Percentiles rank a stretch among this genome's conserved stretches.
Conservation (phyloP, 2,113 vertebrate species). For the Procavia capensis region DNA sequence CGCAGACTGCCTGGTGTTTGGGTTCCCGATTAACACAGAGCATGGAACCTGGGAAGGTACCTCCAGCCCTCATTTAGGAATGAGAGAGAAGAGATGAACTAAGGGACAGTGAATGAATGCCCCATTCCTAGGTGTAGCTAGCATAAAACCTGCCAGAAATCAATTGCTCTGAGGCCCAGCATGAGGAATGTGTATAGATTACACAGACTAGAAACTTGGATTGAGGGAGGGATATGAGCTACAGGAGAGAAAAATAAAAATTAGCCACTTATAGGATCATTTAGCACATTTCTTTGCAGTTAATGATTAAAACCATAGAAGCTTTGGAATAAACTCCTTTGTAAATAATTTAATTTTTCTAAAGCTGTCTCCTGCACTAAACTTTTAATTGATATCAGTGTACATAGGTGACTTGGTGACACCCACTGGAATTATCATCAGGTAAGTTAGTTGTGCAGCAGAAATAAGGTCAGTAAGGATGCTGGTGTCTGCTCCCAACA, state of each 20-base stretch:
- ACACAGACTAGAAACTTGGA: background rate
- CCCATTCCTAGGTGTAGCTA: background rate
- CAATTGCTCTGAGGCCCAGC: background rate
- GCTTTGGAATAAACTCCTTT: constrained; percentile 13
- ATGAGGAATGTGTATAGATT: background rate
- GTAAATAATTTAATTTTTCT: constrained; percentile 6
- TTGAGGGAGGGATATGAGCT: background rate
- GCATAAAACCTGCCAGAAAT: background rate
- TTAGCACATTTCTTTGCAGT: background rate
- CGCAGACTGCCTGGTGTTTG: background rate
- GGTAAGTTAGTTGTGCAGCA: background rate
- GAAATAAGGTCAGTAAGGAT: background rate
- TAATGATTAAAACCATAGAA: constrained; percentile 45
- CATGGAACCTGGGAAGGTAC: background rate
- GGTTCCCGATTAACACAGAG: background rate
- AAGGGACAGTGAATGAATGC: background rate
- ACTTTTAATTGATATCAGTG: background rate
- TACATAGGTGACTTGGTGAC: background rate
- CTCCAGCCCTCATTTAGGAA: background rate
- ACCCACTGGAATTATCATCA: background rate
- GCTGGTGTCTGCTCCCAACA: background rate
- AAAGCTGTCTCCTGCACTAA: background rate
- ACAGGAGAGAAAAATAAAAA: too few species aligned
- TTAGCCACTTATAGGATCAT: background rate
- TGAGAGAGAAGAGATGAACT: background rate